A percentile compares a stretch with the other conserved stretches of the same genome.
Conservation (phyloP, 2,113 vertebrate genomes). For the Centropus bengalensis region DNA sequence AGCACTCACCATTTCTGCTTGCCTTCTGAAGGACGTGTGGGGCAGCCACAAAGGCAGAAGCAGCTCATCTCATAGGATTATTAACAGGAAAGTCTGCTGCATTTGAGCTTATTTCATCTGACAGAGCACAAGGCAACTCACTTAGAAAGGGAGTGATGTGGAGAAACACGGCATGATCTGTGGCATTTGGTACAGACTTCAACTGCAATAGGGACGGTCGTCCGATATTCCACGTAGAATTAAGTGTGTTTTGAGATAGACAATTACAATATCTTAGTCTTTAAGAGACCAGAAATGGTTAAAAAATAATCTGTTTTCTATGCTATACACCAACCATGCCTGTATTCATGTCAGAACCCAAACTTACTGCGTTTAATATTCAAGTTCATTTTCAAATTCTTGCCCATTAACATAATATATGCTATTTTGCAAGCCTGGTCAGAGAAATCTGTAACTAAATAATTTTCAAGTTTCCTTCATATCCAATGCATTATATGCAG, state of each 20-base stretch:
- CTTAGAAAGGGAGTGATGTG: not conserved
- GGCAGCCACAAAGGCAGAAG: not conserved
- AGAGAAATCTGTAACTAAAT: constrained; percentile 84
- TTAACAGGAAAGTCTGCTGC: not conserved
- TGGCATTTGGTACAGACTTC: not conserved
- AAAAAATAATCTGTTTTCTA: constrained; percentile 63
- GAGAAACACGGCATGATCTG: not conserved
- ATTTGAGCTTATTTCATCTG: not conserved
- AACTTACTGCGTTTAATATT: constrained; percentile 81
- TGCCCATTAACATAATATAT: constrained; percentile 83
- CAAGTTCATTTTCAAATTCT: constrained; percentile 82
- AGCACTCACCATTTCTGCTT: accelerated
- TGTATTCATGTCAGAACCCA: constrained; percentile 74
- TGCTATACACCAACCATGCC: constrained; percentile 17
- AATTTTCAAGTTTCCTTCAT: constrained; percentile 85
- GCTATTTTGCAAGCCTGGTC: constrained; percentile 81
- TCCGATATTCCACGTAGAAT: not conserved
- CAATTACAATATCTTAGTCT: not conserved
- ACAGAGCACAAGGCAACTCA: not conserved
- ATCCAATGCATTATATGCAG: constrained; percentile 82
- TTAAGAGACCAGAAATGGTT: constrained; percentile 33
- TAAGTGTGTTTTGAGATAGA: not conserved
- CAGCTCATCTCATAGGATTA: not conserved
- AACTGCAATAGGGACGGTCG: not conserved
- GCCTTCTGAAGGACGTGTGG: not conserved